Evolutionary conservation across 2,797 vertebrate species (phyloP).

Genomic region (Steatocranus sp.): DNA sequence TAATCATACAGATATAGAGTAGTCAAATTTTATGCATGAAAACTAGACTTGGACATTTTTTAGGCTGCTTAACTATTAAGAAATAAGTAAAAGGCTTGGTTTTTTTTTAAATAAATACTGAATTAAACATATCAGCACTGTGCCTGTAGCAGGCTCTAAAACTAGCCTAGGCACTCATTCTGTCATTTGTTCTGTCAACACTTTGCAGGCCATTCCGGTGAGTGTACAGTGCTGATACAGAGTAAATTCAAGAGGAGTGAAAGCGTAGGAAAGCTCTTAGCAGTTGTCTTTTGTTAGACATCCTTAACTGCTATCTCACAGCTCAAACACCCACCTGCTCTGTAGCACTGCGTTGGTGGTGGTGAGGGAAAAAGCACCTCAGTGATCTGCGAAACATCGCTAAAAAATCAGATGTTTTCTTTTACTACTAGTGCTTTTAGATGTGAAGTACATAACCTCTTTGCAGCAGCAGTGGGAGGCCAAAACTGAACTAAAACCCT

Average conservation of each 20-base stretch:
- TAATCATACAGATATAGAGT: not conserved
- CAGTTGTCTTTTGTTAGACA: constrained; percentile 20
- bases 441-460: not conserved
- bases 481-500: constrained; percentile 1
- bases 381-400: constrained; percentile 9
- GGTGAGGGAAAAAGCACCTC: constrained; percentile 1
- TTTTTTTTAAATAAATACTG: not conserved
- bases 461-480: constrained; percentile 37
- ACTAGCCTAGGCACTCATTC: not conserved
- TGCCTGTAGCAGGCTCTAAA: not conserved
- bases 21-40: not conserved
- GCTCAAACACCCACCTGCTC: constrained; percentile 51
- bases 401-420: constrained; percentile 37
- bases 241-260: not conserved
- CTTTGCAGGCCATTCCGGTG: not conserved
- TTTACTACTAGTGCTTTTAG: constrained; percentile 17
- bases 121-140: not conserved
- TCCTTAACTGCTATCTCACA: constrained; percentile 6
- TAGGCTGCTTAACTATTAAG: not conserved
- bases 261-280: constrained; percentile 3
- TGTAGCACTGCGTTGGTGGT: constrained; percentile 25
- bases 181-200: not conserved
- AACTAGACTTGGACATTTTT: constrained; percentile 12
- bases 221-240: not conserved
- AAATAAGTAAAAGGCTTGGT: not conserved